Conservation (phyloP, 2,113 vertebrate genomes). For the Oncorhynchus tshawytscha region DNA sequence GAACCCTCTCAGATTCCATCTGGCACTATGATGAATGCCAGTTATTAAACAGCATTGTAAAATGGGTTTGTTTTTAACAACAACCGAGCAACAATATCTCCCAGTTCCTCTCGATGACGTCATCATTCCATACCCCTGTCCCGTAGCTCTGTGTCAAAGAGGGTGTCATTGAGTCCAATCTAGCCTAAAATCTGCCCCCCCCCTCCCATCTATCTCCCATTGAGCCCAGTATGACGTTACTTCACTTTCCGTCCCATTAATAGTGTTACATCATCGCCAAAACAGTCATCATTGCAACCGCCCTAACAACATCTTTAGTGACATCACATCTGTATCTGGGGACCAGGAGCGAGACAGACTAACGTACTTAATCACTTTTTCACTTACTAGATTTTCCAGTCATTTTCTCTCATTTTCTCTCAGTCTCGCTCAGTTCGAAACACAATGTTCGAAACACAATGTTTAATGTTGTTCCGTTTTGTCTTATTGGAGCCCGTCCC, state of each 20-base stretch:
- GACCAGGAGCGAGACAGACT: background rate
- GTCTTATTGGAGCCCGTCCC: too few species aligned
- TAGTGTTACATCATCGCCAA: constrained; percentile 24
- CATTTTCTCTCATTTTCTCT: background rate
- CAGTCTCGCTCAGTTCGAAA: background rate
- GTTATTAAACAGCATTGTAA: too few species aligned
- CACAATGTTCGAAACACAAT: background rate
- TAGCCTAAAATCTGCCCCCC: too few species aligned
- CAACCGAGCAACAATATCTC: too few species aligned
- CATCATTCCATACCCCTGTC: too few species aligned
- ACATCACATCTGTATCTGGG: background rate
- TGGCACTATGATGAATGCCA: too few species aligned
- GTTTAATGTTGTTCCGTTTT: background rate
- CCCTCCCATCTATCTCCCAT: background rate
- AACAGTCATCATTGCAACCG: constrained; percentile 43
- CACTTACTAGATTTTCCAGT: background rate
- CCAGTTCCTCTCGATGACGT: too few species aligned
- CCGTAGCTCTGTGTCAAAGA: too few species aligned
- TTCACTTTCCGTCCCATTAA: constrained; percentile 32
- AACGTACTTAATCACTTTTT: background rate
- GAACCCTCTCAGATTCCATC: too few species aligned
- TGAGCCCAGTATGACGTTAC: background rate
- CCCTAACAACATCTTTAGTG: background rate
- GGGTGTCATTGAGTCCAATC: too few species aligned
- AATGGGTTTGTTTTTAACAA: too few species aligned